These are phyloP conservation scores for Schizopygopsis pylzovi DNA, from an alignment of 2,797 vertebrate genomes.

Conservation along the genomic window DNA sequence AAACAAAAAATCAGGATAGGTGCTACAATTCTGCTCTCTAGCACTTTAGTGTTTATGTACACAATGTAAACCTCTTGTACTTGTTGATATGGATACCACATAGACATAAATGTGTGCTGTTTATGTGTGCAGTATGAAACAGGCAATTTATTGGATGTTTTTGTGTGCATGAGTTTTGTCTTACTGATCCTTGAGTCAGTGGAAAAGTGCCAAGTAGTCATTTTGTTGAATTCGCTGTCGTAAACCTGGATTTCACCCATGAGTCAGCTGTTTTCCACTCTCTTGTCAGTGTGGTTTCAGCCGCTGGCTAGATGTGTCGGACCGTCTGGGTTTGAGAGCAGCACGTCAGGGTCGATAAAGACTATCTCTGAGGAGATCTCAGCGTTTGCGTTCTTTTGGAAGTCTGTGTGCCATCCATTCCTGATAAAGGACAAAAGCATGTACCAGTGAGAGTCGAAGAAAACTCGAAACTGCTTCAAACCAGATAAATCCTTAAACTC, in stretches of 20 bases:
- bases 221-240: neutral
- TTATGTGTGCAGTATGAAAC: neutral
- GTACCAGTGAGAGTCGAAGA: slow-evolving; percentile 53
- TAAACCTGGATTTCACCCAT: slow-evolving; percentile 26
- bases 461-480: slow-evolving; percentile 1
- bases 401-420: slow-evolving; percentile 68
- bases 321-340: slow-evolving; percentile 51
- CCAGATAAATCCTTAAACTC: slow-evolving; percentile 15
- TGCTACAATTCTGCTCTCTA: neutral
- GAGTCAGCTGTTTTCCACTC: slow-evolving; percentile 45
- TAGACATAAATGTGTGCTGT: neutral
- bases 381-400: slow-evolving; percentile 56
- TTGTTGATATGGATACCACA: neutral
- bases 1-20: neutral
- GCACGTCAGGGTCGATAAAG: slow-evolving; percentile 37
- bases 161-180: neutral
- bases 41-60: neutral
- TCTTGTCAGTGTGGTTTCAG: slow-evolving; percentile 14
- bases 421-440: slow-evolving; percentile 63
- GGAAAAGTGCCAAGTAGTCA: neutral
- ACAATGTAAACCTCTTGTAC: slow-evolving; percentile 1
- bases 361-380: slow-evolving; percentile 58
- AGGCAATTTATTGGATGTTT: neutral
- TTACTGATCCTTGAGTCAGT: neutral
- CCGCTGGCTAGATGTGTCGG: slow-evolving; percentile 49